These are phyloP conservation scores for Macrostomum cliftonense DNA, from an alignment of 2,888 invertebrate genomes.

Conservation along the genomic window DNA sequence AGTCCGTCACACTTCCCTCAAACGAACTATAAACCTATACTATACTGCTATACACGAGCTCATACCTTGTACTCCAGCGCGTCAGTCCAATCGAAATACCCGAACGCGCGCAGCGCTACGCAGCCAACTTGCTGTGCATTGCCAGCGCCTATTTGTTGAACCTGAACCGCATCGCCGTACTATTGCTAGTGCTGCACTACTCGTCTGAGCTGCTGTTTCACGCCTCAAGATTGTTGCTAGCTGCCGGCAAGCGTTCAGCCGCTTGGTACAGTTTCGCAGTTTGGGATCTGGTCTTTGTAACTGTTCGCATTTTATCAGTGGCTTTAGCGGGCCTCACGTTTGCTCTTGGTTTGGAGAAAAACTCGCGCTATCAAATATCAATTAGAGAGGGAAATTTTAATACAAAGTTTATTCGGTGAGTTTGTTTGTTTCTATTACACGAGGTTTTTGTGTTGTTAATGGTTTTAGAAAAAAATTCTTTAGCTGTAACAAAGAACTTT, in stretches of 20 bases:
- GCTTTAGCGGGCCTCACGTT: conserved; percentile 66
- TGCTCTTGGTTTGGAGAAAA: conserved; percentile 56
- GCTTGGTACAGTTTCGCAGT: conserved; percentile 49
- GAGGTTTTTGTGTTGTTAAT: no score
- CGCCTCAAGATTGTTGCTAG: conserved; percentile 61
- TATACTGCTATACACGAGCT: no score
- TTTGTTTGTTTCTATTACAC: no score
- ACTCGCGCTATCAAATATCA: conserved; percentile 43
- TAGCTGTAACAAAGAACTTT: no score
- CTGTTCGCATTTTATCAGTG: conserved; percentile 66
- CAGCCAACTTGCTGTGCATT: no score
- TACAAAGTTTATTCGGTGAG: conserved; percentile 43
- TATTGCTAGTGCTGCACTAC: conserved; percentile 71
- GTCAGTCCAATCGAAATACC: no score
- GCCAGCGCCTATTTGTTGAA: no score
- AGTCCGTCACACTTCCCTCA: no score
- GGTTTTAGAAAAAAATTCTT: no score
- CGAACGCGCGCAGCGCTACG: no score
- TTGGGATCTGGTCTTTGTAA: conserved; percentile 63
- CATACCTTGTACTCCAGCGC: no score
- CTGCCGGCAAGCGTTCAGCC: conserved; percentile 67
- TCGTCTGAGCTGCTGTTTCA: conserved; percentile 70
- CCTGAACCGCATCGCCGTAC: conserved; percentile 71
- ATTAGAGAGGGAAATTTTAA: conserved; percentile 50
- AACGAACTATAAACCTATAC: no score